A percentile compares a stretch with the other conserved stretches of the same genome.
Evolutionary conservation across 2,113 vertebrate genomes (phyloP).

Genomic region (Chascanopsetta lugubris): DNA sequence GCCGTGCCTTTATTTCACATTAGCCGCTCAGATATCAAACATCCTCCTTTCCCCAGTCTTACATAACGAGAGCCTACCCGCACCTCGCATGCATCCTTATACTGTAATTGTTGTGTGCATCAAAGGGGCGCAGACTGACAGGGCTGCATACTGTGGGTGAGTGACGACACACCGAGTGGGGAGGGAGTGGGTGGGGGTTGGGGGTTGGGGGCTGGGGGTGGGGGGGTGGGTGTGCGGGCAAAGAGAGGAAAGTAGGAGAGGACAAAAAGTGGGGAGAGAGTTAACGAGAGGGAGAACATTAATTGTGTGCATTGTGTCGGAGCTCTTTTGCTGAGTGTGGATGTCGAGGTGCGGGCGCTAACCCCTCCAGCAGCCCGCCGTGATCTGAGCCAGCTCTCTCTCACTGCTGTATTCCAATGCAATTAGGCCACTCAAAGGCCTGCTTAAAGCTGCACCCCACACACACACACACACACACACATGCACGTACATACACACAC

Average conservation of each 20-base stretch:
- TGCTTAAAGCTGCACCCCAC: conserved; percentile 89
- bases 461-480: conserved; percentile 55
- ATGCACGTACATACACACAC: conserved; percentile 58
- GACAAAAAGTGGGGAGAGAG: conserved; percentile 77
- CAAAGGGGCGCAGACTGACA: conserved; percentile 71
- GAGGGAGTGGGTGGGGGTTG: conserved; percentile 26
- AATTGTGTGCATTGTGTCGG: conserved; percentile 76
- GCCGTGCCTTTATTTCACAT: conserved; percentile 67
- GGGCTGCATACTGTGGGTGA: conserved; percentile 64
- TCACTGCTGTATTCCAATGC: conserved; percentile 91
- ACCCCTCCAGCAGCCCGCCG: conserved; percentile 74
- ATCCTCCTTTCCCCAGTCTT: conserved; percentile 56
- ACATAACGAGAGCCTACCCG: conserved; percentile 62
- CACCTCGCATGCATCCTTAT: conserved; percentile 58
- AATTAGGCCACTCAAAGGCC: conserved; percentile 93
- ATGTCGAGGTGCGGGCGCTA: conserved; percentile 70
- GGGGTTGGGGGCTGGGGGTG: conserved; percentile 46
- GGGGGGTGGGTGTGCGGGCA: conserved; percentile 52
- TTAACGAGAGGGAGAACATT: conserved; percentile 79
- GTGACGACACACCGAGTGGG: conserved; percentile 64
- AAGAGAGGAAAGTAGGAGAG: conserved; percentile 58
- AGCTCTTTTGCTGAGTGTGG: conserved; percentile 74
- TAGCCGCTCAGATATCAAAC: conserved; percentile 56
- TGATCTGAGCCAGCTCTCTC: conserved; percentile 85
- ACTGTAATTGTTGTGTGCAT: conserved; percentile 73